Evolutionary conservation across 2,797 vertebrate genomes (phyloP), one percentile per base, ranked within the genome.

Genomic region (Decapterus maruadsi): DNA sequence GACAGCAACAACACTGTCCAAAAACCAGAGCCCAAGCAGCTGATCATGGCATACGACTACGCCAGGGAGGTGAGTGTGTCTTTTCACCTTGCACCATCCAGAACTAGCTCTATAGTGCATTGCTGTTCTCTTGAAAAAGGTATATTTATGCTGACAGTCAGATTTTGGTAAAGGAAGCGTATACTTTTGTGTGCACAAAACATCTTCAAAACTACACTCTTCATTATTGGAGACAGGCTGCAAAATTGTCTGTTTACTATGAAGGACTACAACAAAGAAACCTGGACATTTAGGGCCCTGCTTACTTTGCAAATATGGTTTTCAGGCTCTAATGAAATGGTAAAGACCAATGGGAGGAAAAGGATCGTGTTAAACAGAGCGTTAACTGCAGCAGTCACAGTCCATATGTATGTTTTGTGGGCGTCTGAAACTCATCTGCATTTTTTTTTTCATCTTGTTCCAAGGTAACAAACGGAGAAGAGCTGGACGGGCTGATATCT

Each of bases 1-100:
- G 98, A 99, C 68, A 94, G 95, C 85, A 96, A 93, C 94, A 96
- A 94, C 81, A 68, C 97, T 68, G 93, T 98, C 63, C 94, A 93
- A 77, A 99, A 99, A 91, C 95, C 95, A 1, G 96, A 97, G 74
- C 97, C 98, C 11, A 97, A 97, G 88, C 96, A 97, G 72, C 95
- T 98, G 76, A 96, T 99, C 83, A 97, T 97, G 97, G 98, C 98
- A 0, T 99, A 99, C 54, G 98, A 99, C 92, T 99, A 98, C 68
- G 96, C 98, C 91, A 96, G 95, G 81, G 98, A 99, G 91, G 98
- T 97, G 22, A 71, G 65, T 62, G 8, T 1, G 13, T 54, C 9
- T 53, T 19, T 68, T 26, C 4, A 42, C 5, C 14, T 4, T 36
- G 13, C 45, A 40, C 14, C 29, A 31, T 14, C 26, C 45, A 59